Conservation (phyloP, 2,113 vertebrate species). For the Colossoma macropomum region DNA sequence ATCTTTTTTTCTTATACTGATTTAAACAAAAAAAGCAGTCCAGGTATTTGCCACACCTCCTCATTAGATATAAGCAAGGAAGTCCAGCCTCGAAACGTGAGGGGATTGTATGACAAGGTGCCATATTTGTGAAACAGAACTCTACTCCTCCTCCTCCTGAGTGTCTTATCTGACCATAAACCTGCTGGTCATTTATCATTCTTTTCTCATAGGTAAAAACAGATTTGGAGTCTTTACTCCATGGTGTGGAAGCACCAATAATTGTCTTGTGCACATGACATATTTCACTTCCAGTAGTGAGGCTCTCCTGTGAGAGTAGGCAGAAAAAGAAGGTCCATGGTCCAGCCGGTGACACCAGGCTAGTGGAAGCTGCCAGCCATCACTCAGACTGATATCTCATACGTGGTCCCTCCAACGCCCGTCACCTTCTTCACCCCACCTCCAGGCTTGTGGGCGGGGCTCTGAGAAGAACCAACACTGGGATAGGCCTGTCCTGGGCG, state of each 20-base stretch:
- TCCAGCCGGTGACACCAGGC: not conserved
- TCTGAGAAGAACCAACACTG: constrained; percentile 73
- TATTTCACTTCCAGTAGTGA: constrained; percentile 20
- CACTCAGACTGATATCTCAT: constrained; percentile 94
- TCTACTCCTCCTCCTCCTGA: constrained; percentile 46
- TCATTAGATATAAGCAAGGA: constrained; percentile 45
- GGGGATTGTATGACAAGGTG: constrained; percentile 28
- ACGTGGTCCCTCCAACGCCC: constrained; percentile 92
- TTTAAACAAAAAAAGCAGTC: constrained; percentile 30
- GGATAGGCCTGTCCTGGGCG: constrained; percentile 75
- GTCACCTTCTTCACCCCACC: constrained; percentile 94
- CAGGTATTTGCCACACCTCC: constrained; percentile 34
- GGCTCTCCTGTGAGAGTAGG: not conserved
- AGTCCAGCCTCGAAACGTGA: constrained; percentile 11
- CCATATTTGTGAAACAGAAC: not conserved
- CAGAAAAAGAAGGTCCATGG: constrained; percentile 15
- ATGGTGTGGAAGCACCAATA: constrained; percentile 13
- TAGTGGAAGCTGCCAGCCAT: constrained; percentile 6
- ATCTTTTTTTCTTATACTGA: constrained; percentile 30
- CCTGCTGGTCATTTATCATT: constrained; percentile 18
- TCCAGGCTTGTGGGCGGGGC: constrained; percentile 67
- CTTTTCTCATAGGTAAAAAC: constrained; percentile 11
- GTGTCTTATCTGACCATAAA: constrained; percentile 36
- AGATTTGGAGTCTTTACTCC: constrained; percentile 1
- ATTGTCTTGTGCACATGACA: not conserved